Evolutionary conservation across 2,888 invertebrate genomes (phyloP), one percentile per base, ranked within the genome.

Genomic region (Pandemis heparana): DNA sequence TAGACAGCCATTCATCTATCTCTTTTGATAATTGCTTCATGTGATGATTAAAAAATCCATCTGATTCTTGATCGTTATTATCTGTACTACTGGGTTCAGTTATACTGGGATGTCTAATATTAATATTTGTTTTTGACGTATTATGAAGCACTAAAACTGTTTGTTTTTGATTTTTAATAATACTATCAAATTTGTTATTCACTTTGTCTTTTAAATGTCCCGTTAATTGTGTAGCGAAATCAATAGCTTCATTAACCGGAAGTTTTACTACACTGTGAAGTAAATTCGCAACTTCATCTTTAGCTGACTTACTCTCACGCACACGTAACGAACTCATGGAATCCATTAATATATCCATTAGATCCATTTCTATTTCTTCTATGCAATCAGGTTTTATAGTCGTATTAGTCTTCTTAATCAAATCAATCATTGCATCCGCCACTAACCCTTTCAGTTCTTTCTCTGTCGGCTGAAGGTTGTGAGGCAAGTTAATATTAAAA

Each of bases 1-100:
- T 79, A 0, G 77, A 76, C 23, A 91, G 75, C 92, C 92, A 92
- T 73, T 85, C 83, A 5, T 87, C 84, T 61, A 92, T 90, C 71
- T 86, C 78, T 51, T 84, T 72, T 32, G 79, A 79, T 12, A 92
- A 74, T 74, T 85, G 77, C 16, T 78, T 79, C 6, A 79, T 82
- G 64, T 86, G 88, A 14, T 18, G 7, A 60, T 84, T 80, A 48
- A 81, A 60, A 5, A 51, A n/a, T 9, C n/a, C 7, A 77, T 83
- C 83, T 0, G 67, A 69, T 39, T 82, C 78, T 7, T 80, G 75
- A 67, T 86, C 84, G 38, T 46, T 71, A 16, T 83, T 78, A 16
- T 75, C 73, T 4, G 78, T 80, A 53, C 78, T 56, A 6, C 56
- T 56, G 3, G 10, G 23, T 12, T 56, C 56, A 23, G 56, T 56